A percentile compares a stretch with the other conserved stretches of the same genome.
Conservation (phyloP, 1,140 invertebrate genomes). For the Drosophila santomea region DNA sequence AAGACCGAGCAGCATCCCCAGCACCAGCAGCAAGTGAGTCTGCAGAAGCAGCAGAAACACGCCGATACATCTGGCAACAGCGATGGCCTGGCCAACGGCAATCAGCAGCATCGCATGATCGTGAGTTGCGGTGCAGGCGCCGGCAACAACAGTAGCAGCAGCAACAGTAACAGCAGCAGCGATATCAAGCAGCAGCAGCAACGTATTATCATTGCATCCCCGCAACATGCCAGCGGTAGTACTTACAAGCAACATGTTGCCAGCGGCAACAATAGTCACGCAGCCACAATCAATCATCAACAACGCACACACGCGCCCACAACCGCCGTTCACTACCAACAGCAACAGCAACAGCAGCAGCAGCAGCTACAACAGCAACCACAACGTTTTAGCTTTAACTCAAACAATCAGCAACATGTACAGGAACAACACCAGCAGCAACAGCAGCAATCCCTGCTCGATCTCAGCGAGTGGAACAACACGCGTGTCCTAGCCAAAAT, state of each 20-base stretch:
- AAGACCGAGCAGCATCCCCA: conserved; percentile 85
- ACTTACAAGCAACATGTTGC: conserved; percentile 73
- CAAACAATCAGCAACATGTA: conserved; percentile 72
- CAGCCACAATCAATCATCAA: conserved; percentile 63
- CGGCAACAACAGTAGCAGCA: conserved; percentile 50
- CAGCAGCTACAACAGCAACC: conserved; percentile 39
- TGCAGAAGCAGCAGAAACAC: conserved; percentile 51
- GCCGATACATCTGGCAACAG: conserved; percentile 49
- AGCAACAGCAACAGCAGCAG: conserved; percentile 47
- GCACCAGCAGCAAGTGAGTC: conserved; percentile 39
- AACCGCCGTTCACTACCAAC: conserved; percentile 58
- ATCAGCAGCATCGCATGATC: conserved; percentile 65
- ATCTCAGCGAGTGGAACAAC: conserved; percentile 95
- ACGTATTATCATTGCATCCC: conserved; percentile 72
- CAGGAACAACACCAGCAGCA: conserved; percentile 83
- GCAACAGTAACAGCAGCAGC: conserved; percentile 20
- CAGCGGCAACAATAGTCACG: conserved; percentile 56
- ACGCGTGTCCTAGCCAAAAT: conserved; percentile 95
- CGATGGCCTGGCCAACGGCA: conserved; percentile 64
- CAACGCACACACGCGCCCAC: conserved; percentile 70
- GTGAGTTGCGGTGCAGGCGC: conserved; percentile 71
- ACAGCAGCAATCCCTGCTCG: conserved; percentile 87
- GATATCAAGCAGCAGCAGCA: conserved; percentile 63
- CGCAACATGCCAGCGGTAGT: conserved; percentile 61
- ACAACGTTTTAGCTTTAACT: conserved; percentile 76